Percentiles rank a stretch among this genome's conserved stretches.
phyloP scores from a whole-genome alignment of 2,113 vertebrate species.

The Rynchops niger region DNA sequence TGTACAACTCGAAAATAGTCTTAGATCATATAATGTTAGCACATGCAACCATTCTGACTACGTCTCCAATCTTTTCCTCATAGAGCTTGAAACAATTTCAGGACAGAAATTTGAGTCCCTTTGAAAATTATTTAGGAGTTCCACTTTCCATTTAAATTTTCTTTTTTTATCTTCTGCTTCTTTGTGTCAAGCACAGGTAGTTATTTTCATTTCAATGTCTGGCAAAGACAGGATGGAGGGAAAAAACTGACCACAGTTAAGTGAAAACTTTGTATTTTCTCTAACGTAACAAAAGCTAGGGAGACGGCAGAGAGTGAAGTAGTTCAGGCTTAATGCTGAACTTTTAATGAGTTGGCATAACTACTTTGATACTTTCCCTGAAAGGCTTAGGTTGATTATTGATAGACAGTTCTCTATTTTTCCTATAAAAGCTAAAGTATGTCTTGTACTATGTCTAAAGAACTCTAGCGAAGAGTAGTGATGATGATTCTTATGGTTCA shows the following conservation, averaged over 20 bases:
- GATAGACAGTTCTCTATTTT: neutral
- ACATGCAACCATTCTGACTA: neutral
- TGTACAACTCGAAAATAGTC: neutral
- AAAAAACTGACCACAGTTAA: neutral
- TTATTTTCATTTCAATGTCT: constrained; percentile 26
- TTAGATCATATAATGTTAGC: neutral
- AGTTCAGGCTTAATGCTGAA: neutral
- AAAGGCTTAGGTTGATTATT: neutral
- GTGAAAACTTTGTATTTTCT: neutral
- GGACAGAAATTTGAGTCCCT: neutral
- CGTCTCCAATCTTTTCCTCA: neutral
- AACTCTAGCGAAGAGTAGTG: neutral
- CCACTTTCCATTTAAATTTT: constrained; percentile 4
- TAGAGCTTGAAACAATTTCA: neutral
- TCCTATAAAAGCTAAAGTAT: neutral
- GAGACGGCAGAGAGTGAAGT: neutral
- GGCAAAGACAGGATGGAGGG: neutral
- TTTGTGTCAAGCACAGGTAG: constrained; percentile 2
- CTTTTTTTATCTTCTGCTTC: neutral
- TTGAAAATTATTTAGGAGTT: neutral
- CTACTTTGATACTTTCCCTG: neutral
- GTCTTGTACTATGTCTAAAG: neutral
- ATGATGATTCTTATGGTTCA: neutral
- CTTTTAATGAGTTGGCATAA: neutral
- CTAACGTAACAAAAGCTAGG: neutral